Base-by-base conservation (phyloP, 92 coral and sea anemone species). In the Epizoanthus fatuus region DNA sequence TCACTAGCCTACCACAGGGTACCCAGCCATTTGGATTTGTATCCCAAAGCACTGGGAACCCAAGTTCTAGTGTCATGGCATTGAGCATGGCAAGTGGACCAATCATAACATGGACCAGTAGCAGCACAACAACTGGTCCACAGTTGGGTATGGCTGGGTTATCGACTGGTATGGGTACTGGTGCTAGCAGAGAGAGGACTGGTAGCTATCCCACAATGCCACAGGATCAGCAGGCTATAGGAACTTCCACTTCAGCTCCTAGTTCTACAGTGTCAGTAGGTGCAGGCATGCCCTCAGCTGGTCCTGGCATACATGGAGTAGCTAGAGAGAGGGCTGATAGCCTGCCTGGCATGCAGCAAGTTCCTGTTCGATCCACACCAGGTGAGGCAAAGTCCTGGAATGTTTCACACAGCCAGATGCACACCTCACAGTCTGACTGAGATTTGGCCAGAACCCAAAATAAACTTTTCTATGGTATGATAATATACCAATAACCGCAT, bases 151-250 rank as follows among this genome's bases (percentile, higher is more conserved):
- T 70, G 22, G 16, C 32, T 42, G 75, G 32, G 11, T 47, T 54
- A 70, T 15, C 58, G 22, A 22, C 13, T 39, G 49, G 57, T 47
- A 15, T 14, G 49, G 15, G n/a, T 47, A n/a, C 54, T 8, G 57
- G 56, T 47, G 54, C 37, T 45, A 54, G 39, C 37, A 70, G 57
- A 47, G 55, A 70, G 75, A 42, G 56, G 40, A 45, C 75, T 70
- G 57, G 20, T 54, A 70, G 75, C n/a, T 70, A 16, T 44, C 57
- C 75, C 13, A n/a, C 38, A 70, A 45, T 70, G 57, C 57, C n/a
- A 42, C 37, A 17, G 45, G 54, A 47, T 35, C 75, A 70, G n/a
- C 75, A 70, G 57, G 3, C 75, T n/a, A 54, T 47, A 40, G 45
- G 55, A 15, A 47, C 5, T 5, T 44, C 20, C 22, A 16, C 42